Percentiles rank a stretch among this genome's conserved stretches.
These are phyloP conservation scores for Omphaloscelis lunosa DNA, from an alignment of 2,888 invertebrate genomes.

Conservation along the genomic window DNA sequence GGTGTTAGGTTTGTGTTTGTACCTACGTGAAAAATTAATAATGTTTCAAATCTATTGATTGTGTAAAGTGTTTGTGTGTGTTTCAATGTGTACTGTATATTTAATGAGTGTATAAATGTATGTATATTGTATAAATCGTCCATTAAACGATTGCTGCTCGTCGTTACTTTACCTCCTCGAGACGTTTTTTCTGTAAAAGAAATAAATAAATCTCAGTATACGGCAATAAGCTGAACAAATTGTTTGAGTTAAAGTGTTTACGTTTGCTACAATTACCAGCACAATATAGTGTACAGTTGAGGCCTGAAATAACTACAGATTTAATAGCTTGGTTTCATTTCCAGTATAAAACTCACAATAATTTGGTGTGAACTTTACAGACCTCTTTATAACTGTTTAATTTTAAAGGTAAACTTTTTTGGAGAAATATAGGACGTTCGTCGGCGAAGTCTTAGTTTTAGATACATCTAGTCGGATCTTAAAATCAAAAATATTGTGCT, in stretches of 20 bases:
- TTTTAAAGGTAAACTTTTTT: background rate
- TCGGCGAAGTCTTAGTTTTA: too few relatives aligned
- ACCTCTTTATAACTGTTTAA: background rate
- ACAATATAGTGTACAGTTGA: slow-evolving; percentile 41
- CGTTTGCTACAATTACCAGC: slow-evolving; percentile 55
- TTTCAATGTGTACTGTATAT: slow-evolving; percentile 12
- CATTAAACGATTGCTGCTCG: slow-evolving; percentile 54
- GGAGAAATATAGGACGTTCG: background rate
- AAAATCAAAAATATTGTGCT: slow-evolving; percentile 37
- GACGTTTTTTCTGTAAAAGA: slow-evolving; percentile 94
- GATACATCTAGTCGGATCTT: background rate
- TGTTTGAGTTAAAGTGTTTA: slow-evolving; percentile 48
- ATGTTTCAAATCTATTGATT: background rate
- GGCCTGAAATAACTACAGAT: slow-evolving; percentile 12
- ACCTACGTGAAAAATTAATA: background rate
- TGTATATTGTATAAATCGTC: slow-evolving; percentile 59
- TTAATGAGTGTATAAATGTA: slow-evolving; percentile 34
- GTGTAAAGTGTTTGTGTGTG: slow-evolving; percentile 6
- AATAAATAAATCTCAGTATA: slow-evolving; percentile 81
- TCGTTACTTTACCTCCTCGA: slow-evolving; percentile 93
- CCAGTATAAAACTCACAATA: background rate
- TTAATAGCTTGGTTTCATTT: background rate
- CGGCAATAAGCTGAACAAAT: slow-evolving; percentile 45
- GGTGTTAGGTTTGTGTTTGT: background rate
- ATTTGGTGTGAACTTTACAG: background rate